Conservation (phyloP, 1,140 invertebrate species). For the Aphelinus atriplicis region DNA sequence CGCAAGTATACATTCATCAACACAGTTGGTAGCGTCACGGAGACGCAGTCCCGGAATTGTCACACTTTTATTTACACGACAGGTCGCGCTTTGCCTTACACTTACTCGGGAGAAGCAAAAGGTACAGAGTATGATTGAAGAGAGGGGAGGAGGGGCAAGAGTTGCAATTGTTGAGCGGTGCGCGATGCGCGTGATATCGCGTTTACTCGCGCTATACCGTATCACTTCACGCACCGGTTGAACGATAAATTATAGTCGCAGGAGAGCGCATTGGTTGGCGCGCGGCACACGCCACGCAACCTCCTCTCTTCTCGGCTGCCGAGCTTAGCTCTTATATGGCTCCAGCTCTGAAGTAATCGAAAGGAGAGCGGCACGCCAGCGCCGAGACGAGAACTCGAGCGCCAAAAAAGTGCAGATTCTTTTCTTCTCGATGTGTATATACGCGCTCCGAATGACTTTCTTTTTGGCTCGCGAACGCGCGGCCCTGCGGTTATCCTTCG, state of each 20-base stretch:
- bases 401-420: conserved; percentile 1
- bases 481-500: neutral
- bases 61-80: conserved; percentile 25
- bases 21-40: neutral
- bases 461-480: conserved; percentile 13
- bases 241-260: conserved; percentile 4
- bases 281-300: neutral
- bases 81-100: neutral
- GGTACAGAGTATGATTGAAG: no score
- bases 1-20: neutral
- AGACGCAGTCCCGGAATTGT: neutral
- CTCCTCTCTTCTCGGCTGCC: neutral
- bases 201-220: neutral
- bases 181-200: conserved; percentile 11
- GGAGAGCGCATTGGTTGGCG: neutral
- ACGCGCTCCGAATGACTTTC: conserved; percentile 10
- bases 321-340: no score
- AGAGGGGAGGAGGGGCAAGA: neutral
- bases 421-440: neutral
- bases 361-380: neutral
- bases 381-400: neutral
- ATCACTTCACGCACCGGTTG: conserved; percentile 18
- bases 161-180: conserved; percentile 2
- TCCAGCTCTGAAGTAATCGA: conserved; percentile 9
- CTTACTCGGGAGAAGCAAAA: no score